These are phyloP conservation scores for Aphelocoma californica DNA, from an alignment of 2,797 vertebrate genomes.

Conservation along the genomic window DNA sequence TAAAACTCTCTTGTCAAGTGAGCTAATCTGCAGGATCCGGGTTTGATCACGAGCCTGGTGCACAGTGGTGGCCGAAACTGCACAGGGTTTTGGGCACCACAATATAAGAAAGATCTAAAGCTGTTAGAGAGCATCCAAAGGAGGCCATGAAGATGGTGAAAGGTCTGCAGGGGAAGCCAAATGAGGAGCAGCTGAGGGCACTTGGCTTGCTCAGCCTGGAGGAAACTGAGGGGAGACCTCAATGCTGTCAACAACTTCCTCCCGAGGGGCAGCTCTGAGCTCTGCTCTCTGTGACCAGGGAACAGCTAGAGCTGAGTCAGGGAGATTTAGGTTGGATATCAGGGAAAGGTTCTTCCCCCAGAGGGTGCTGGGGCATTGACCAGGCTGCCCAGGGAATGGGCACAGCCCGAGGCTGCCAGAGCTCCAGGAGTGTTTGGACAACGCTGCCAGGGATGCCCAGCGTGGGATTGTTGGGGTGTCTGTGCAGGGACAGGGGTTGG, in stretches of 20 bases:
- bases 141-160: neutral
- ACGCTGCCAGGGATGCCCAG: rapidly evolving
- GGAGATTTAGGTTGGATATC: neutral
- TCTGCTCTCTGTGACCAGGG: neutral
- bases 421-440: neutral
- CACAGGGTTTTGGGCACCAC: neutral
- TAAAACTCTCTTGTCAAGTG: neutral
- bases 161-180: neutral
- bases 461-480: neutral
- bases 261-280: neutral
- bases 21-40: neutral
- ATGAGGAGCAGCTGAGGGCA: neutral
- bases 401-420: neutral
- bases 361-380: neutral
- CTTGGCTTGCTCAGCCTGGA: neutral
- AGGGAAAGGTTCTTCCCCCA: neutral
- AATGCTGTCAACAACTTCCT: neutral
- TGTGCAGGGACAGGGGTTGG: neutral
- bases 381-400: neutral
- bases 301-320: neutral
- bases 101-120: neutral
- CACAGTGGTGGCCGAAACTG: neutral
- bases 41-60: neutral
- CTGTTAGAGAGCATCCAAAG: neutral
- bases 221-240: neutral